Conservation (phyloP, 2,888 invertebrate species). For the Auanema freiburgensis region DNA sequence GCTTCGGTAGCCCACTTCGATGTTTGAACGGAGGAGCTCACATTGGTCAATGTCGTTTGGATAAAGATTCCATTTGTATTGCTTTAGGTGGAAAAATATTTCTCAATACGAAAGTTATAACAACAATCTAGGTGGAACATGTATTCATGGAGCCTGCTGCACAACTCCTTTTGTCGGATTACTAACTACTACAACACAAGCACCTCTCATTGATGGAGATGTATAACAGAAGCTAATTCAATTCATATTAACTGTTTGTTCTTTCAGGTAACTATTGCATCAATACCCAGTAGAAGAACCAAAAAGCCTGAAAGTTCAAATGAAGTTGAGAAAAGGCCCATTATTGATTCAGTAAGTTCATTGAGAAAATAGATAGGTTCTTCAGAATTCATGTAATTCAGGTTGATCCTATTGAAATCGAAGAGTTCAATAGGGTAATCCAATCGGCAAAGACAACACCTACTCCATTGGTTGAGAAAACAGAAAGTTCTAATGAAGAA, state of each 20-base stretch:
- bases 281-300: too few relatives aligned
- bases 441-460: slow-evolving; percentile 1
- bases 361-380: too few relatives aligned
- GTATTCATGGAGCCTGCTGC: slow-evolving; percentile 46
- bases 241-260: background rate
- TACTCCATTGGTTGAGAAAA: background rate
- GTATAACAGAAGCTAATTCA: background rate
- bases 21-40: slow-evolving; percentile 52
- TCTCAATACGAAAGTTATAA: too few relatives aligned
- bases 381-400: slow-evolving; percentile 1
- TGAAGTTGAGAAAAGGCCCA: too few relatives aligned
- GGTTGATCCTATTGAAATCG: slow-evolving; percentile 22
- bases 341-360: too few relatives aligned
- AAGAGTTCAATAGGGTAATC: slow-evolving; percentile 25
- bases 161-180: slow-evolving; percentile 49
- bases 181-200: slow-evolving; percentile 14
- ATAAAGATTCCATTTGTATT: slow-evolving; percentile 47
- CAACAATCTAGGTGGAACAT: slow-evolving; percentile 34
- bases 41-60: slow-evolving; percentile 41
- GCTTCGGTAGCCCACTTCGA: slow-evolving; percentile 36
- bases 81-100: slow-evolving; percentile 18
- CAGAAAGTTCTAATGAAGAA: background rate
- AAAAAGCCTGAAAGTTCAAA: too few relatives aligned
- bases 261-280: background rate
- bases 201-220: slow-evolving; percentile 21